Evolutionary conservation across 2,797 vertebrate genomes (phyloP).

Genomic region (Muraenolepis orangiensis): DNA sequence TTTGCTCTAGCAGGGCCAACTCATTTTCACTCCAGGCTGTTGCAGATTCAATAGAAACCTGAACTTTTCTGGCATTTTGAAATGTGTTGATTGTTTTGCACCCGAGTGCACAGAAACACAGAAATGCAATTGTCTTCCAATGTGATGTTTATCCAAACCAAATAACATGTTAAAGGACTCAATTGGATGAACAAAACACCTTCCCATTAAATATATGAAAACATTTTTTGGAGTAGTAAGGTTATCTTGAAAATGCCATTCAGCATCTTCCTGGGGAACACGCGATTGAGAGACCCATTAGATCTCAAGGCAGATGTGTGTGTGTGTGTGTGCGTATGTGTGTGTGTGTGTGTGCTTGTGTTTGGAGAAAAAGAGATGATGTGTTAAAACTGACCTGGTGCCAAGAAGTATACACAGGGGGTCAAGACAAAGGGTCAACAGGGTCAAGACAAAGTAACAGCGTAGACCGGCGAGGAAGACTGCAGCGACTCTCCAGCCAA

Average conservation of each 20-base stretch:
- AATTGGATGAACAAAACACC: neutral
- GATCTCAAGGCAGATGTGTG: neutral
- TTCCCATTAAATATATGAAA: neutral
- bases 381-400: neutral
- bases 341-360: no score
- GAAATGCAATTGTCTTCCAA: neutral
- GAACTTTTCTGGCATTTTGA: neutral
- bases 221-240: neutral
- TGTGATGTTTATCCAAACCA: neutral
- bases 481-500: neutral
- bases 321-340: no score
- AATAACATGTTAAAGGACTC: neutral
- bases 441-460: neutral
- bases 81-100: neutral
- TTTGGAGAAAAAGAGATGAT: no score
- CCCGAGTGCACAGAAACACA: neutral
- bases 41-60: neutral
- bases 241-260: neutral
- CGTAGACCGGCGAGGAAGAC: neutral
- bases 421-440: neutral
- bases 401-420: neutral
- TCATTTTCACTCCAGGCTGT: neutral
- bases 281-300: neutral
- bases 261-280: neutral
- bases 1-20: neutral